Percentiles rank a stretch among this genome's conserved stretches.
Conservation (phyloP, 2,888 invertebrate genomes). For the Ernsta delagoae region DNA sequence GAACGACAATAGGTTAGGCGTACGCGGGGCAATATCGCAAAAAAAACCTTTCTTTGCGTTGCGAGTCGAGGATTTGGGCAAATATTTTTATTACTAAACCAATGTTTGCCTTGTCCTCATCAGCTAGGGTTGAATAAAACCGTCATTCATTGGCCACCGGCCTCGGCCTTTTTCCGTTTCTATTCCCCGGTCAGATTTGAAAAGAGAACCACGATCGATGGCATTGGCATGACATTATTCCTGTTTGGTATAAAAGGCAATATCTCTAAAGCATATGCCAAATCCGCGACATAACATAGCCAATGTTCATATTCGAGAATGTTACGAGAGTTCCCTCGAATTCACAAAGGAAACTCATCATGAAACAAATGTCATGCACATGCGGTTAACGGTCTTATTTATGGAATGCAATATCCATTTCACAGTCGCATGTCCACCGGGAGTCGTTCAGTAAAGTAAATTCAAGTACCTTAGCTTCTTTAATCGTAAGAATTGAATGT, state of each 20-base stretch:
- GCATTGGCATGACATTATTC: slow-evolving; percentile 54
- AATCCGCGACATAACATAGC: slow-evolving; percentile 44
- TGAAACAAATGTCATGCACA: slow-evolving; percentile 61
- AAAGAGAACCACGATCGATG: slow-evolving; percentile 64
- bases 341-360: slow-evolving; percentile 63
- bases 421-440: slow-evolving; percentile 43
- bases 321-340: slow-evolving; percentile 58
- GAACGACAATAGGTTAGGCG: slow-evolving; percentile 71
- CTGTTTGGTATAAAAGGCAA: slow-evolving; percentile 49
- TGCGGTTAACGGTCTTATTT: slow-evolving; percentile 54
- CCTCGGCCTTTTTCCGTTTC: slow-evolving; percentile 60
- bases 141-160: slow-evolving; percentile 64
- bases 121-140: slow-evolving; percentile 73
- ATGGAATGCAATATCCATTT: slow-evolving; percentile 50
- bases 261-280: slow-evolving; percentile 42
- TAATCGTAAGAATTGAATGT: slow-evolving; percentile 52
- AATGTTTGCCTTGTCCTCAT: slow-evolving; percentile 79
- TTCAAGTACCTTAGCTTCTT: slow-evolving; percentile 43
- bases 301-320: slow-evolving; percentile 53
- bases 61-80: slow-evolving; percentile 70
- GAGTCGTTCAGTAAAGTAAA: slow-evolving; percentile 40
- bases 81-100: slow-evolving; percentile 83
- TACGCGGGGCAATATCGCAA: slow-evolving; percentile 59
- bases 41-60: slow-evolving; percentile 67
- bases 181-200: slow-evolving; percentile 65